Evolutionary conservation across 2,888 invertebrate species (phyloP).

Genomic region (Cerastis leucographa): DNA sequence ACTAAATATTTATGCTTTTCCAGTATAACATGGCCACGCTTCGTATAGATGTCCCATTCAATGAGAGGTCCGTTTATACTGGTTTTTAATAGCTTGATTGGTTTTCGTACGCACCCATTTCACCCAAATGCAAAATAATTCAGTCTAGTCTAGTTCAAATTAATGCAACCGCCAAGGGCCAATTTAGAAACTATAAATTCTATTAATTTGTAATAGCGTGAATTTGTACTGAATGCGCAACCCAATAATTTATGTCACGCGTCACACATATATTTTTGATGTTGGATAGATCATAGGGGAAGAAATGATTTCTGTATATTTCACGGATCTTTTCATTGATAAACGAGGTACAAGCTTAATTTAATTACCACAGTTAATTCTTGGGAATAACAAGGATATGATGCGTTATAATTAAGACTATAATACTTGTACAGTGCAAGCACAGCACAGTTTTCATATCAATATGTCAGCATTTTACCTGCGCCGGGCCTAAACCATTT

Average conservation of each 20-base stretch:
- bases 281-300: background rate
- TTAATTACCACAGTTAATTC: background rate
- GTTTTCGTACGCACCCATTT: too few species aligned
- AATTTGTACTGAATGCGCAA: conserved; percentile 11
- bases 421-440: too few species aligned
- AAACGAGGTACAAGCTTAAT: background rate
- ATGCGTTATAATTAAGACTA: background rate
- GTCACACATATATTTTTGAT: conserved; percentile 8
- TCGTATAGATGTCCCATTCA: too few species aligned
- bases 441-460: too few species aligned
- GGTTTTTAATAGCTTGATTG: too few species aligned
- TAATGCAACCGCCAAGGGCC: background rate
- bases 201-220: conserved; percentile 26
- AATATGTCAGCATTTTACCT: too few species aligned
- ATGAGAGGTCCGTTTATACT: too few species aligned
- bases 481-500: too few species aligned
- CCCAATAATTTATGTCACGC: conserved; percentile 4
- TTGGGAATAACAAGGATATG: background rate
- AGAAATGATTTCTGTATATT: background rate
- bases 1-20: too few species aligned
- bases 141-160: too few species aligned
- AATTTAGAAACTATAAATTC: conserved; percentile 35
- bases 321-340: background rate
- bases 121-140: background rate
- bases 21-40: too few species aligned